Percentiles rank a stretch among this genome's conserved stretches.
Evolutionary conservation across 1,140 invertebrate species (phyloP).

Genomic region (Lerema accius): DNA sequence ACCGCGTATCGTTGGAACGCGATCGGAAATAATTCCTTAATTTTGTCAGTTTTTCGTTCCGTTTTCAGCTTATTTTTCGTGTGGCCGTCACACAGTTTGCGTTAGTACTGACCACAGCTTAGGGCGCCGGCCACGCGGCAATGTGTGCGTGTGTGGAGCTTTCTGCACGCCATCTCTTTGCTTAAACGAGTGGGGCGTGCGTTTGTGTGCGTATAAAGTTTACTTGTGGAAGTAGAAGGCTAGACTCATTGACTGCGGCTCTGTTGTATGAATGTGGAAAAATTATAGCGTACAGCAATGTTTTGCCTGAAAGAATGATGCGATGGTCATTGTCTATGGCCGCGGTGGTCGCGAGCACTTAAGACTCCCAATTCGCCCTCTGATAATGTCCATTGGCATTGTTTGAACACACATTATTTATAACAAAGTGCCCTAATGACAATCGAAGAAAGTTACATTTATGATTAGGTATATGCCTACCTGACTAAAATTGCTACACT

Average conservation of each 20-base stretch:
- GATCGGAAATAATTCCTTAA: conserved; percentile 48
- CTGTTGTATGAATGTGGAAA: conserved; percentile 83
- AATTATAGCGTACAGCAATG: conserved; percentile 78
- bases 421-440: conserved; percentile 72
- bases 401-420: conserved; percentile 68
- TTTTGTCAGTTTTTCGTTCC: conserved; percentile 65
- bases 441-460: conserved; percentile 42
- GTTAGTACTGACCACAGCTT: conserved; percentile 81
- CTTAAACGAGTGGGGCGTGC: conserved; percentile 73
- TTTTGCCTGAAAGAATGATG: conserved; percentile 77
- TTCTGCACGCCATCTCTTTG: conserved; percentile 79
- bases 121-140: conserved; percentile 75
- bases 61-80: conserved; percentile 80
- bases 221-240: conserved; percentile 75
- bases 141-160: conserved; percentile 78
- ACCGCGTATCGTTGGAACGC: conserved; percentile 37
- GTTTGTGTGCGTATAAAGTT: conserved; percentile 70
- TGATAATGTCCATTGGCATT: conserved; percentile 69
- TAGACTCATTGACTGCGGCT: conserved; percentile 82
- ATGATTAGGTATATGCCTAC: too few species aligned
- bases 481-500: too few species aligned
- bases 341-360: conserved; percentile 61
- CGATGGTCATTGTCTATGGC: conserved; percentile 69
- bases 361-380: conserved; percentile 71
- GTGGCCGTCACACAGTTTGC: conserved; percentile 82